Evolutionary conservation across 2,113 vertebrate species (phyloP).

Genomic region (Saccopteryx leptura): DNA sequence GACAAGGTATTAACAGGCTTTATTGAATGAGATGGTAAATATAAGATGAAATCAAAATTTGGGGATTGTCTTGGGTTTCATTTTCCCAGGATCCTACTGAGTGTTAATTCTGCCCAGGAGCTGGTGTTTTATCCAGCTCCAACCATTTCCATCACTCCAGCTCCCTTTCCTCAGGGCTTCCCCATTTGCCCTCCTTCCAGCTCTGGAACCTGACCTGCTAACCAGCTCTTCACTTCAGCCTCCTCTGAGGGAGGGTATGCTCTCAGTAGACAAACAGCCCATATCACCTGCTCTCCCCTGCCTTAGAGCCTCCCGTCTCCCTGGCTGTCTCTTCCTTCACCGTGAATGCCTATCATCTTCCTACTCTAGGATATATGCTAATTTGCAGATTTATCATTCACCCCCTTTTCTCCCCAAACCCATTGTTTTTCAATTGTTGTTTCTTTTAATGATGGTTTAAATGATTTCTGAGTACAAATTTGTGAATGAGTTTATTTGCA

Average conservation of each 20-base stretch:
- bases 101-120: neutral
- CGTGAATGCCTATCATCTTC: neutral
- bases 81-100: neutral
- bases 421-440: neutral
- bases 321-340: neutral
- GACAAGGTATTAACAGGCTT: neutral
- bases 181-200: no score
- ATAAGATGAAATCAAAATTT: neutral
- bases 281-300: no score
- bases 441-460: neutral
- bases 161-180: neutral
- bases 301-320: neutral
- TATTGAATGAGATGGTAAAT: neutral
- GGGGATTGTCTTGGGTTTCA: neutral
- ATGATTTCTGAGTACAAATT: neutral
- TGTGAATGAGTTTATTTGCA: neutral
- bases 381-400: neutral
- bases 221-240: neutral
- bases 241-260: neutral
- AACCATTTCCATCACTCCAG: neutral
- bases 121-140: neutral
- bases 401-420: neutral
- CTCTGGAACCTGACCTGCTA: neutral
- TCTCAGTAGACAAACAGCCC: neutral
- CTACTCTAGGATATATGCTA: neutral